A percentile compares a stretch with the other conserved stretches of the same genome.
Conservation (phyloP, 2,797 vertebrate species). For the Diplodus puntazzo region DNA sequence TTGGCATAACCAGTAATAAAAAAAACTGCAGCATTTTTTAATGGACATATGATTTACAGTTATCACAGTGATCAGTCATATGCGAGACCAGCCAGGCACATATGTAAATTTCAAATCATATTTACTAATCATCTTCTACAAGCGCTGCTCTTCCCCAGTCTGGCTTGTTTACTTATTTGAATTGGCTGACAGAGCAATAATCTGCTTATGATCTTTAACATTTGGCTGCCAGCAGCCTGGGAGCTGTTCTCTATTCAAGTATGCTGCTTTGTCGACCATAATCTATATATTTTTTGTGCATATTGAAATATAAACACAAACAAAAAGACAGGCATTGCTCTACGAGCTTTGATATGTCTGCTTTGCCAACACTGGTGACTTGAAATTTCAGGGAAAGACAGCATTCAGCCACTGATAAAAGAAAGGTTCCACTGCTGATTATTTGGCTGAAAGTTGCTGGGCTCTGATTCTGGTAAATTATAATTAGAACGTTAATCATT, state of each 20-base stretch:
- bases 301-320: constrained; percentile 16
- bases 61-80: constrained; percentile 29
- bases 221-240: constrained; percentile 56
- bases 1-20: constrained; percentile 7
- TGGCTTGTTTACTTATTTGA: constrained; percentile 67
- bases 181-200: constrained; percentile 66
- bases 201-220: constrained; percentile 75
- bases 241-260: constrained; percentile 38
- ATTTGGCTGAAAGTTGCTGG: constrained; percentile 68
- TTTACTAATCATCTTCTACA: constrained; percentile 34
- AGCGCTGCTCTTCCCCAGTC: constrained; percentile 31
- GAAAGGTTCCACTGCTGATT: constrained; percentile 61
- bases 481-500: constrained; percentile 81
- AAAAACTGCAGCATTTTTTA: constrained; percentile 5
- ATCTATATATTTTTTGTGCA: constrained; percentile 28
- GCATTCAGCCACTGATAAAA: constrained; percentile 56
- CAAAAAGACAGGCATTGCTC: background rate
- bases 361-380: constrained; percentile 35
- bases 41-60: constrained; percentile 19
- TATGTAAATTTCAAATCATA: constrained; percentile 28
- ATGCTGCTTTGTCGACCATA: constrained; percentile 33
- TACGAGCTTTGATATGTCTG: constrained; percentile 29
- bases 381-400: constrained; percentile 44
- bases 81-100: constrained; percentile 14
- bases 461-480: constrained; percentile 74